phyloP scores from a whole-genome alignment of 1,140 invertebrate species.

The Sitophilus oryzae region DNA sequence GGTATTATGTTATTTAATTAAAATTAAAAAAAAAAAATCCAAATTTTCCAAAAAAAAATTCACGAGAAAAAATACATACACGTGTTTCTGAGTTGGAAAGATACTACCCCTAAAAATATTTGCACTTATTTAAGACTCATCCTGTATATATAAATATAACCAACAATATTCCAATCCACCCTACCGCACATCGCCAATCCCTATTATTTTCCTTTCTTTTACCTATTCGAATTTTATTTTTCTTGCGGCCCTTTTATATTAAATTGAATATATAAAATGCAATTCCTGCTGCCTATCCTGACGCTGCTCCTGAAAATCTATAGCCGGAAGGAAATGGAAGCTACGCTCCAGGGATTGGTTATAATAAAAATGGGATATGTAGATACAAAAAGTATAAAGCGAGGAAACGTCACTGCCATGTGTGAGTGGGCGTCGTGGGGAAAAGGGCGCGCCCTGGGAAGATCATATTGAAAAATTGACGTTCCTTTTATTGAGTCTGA shows the following conservation, averaged over 20 bases:
- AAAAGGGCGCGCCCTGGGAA: neutral
- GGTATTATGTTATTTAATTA: too few relatives aligned
- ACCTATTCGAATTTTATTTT: neutral
- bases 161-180: too few relatives aligned
- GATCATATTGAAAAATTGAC: neutral
- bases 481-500: neutral
- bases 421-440: conserved; percentile 31
- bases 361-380: conserved; percentile 42
- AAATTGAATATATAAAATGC: neutral
- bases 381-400: conserved; percentile 40
- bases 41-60: too few relatives aligned
- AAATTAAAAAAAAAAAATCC: too few relatives aligned
- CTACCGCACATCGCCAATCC: too few relatives aligned
- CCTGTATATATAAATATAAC: too few relatives aligned
- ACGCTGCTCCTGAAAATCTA: conserved; percentile 24
- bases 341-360: conserved; percentile 35
- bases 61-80: too few relatives aligned
- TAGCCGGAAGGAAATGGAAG: conserved; percentile 23
- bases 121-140: too few relatives aligned
- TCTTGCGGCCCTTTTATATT: neutral
- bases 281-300: neutral
- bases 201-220: too few relatives aligned
- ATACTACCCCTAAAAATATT: too few relatives aligned
- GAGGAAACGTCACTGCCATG: conserved; percentile 39
- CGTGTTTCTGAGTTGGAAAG: too few relatives aligned